Evolutionary conservation across 2,113 vertebrate species (phyloP), one percentile per base, ranked within the genome.

Genomic region (Lepidothrix coronata): DNA sequence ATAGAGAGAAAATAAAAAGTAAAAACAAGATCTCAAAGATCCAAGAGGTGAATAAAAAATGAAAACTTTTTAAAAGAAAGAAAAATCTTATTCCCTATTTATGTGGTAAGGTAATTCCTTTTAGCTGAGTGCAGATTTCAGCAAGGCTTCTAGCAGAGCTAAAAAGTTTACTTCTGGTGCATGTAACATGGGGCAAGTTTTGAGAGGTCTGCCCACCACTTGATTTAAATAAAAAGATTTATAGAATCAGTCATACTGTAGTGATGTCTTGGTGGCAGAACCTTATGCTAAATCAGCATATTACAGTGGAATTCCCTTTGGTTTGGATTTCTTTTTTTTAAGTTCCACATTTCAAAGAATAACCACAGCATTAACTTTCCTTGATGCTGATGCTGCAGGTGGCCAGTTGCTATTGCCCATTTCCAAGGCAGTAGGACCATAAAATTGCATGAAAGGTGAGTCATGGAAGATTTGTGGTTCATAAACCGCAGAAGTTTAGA

Each of bases 381-480:
- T 59, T 80, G 35, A 71, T 71, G 43, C 31, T 80, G 57, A 75
- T 88, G 31, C 43, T 94, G 59, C 90, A 95, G 76, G 73, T 93
- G 79, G 74, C 41, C 54, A 75, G 37, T n/a, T 82, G 72, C 65
- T 84, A 25, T 57, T 85, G 85, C 80, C 25, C 21, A 24, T 91
- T 83, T 97, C 93, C 88, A 94, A 95, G 74, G 44, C 49, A 93
- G 74, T 54, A 95, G 51, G 82, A 48, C 33, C 51, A 85, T 77
- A 93, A 91, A 89, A 75, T 49, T 61, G 51, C 85, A 83, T 18
- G 54, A 88, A 91, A 88, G 30, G 37, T 90, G 59, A 93, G 59
- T 95, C 91, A 96, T 55, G 75, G 82, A 91, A 94, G 71, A 88
- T 83, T 41, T 93, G 78, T 82, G 14, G 66, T 76, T 96, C 78